A percentile compares a stretch with the other conserved stretches of the same genome.
phyloP scores from a whole-genome alignment of 2,797 vertebrate genomes.

The Sparidentex hasta region DNA sequence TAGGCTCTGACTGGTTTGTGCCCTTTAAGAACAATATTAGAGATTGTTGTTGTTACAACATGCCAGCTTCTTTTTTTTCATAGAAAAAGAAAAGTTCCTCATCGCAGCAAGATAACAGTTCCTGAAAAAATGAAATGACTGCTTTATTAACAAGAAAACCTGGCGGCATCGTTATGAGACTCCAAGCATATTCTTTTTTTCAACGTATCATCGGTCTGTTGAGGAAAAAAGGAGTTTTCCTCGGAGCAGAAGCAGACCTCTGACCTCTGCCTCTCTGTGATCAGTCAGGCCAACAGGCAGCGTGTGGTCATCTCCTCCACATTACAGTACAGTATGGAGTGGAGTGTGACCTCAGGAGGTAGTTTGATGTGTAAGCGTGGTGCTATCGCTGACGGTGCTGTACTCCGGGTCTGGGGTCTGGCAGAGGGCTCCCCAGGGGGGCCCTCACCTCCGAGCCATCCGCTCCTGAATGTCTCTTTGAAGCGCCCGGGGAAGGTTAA shows the following conservation, averaged over 20 bases:
- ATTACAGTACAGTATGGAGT: slow-evolving; percentile 23
- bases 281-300: slow-evolving; percentile 20
- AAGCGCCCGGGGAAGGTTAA: slow-evolving; percentile 68
- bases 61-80: neutral
- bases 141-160: neutral
- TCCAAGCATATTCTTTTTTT: neutral
- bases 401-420: slow-evolving; percentile 38
- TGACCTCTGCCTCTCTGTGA: slow-evolving; percentile 44
- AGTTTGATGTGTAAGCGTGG: slow-evolving; percentile 44
- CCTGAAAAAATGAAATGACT: neutral
- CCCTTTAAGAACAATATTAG: neutral
- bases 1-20: slow-evolving; percentile 3
- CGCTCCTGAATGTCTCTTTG: slow-evolving; percentile 66
- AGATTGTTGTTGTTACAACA: neutral
- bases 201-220: neutral
- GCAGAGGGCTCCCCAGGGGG: slow-evolving; percentile 31
- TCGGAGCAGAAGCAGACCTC: slow-evolving; percentile 32
- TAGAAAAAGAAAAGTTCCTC: neutral
- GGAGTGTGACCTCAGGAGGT: slow-evolving; percentile 35
- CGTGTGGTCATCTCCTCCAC: slow-evolving; percentile 32
- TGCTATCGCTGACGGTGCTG: slow-evolving; percentile 41
- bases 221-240: slow-evolving; percentile 10
- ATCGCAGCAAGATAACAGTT: neutral
- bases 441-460: slow-evolving; percentile 46
- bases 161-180: neutral